Percentiles rank a stretch among this genome's conserved stretches.
Evolutionary conservation across 30 jellyfish, hydroid and myxozoan genomes (phyloP).

Genomic region (Cassiopea xamachana): DNA sequence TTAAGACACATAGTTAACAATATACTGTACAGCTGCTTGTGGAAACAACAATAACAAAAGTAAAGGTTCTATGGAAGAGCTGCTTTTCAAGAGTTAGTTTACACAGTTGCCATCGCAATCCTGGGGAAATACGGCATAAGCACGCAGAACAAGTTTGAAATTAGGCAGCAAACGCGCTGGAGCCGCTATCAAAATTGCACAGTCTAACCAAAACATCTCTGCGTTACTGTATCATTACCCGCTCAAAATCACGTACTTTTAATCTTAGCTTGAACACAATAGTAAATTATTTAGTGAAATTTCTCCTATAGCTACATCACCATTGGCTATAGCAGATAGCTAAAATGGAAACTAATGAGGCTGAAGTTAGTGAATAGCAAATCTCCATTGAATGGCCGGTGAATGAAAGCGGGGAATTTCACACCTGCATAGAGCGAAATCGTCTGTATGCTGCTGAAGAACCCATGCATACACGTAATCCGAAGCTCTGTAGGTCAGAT

Average conservation of each 20-base stretch:
- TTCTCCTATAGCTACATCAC: conserved; percentile 51
- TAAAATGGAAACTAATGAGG: conserved; percentile 66
- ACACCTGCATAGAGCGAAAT: conserved; percentile 69
- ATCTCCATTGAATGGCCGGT: conserved; percentile 74
- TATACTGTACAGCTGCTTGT: conserved; percentile 7
- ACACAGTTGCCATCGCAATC: conserved; percentile 35
- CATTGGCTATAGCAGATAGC: conserved; percentile 43
- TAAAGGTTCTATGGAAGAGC: neutral
- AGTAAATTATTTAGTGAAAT: conserved; percentile 38
- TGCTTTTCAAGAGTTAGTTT: neutral
- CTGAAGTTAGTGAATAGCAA: conserved; percentile 31
- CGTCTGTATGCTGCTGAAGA: conserved; percentile 56
- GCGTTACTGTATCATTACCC: conserved; percentile 41
- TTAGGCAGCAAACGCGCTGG: neutral
- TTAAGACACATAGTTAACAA: conserved; percentile 16
- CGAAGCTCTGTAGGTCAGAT: conserved; percentile 70
- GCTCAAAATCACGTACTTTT: conserved; percentile 53
- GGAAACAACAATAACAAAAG: conserved; percentile 42
- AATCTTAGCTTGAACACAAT: conserved; percentile 54
- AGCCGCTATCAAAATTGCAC: neutral
- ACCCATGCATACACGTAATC: conserved; percentile 63
- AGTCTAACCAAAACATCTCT: conserved; percentile 45
- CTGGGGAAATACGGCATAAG: neutral
- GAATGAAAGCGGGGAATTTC: conserved; percentile 66
- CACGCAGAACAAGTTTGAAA: conserved; percentile 20